phyloP scores from a whole-genome alignment of 2,113 vertebrate genomes.

The Deroptyus accipitrinus region DNA sequence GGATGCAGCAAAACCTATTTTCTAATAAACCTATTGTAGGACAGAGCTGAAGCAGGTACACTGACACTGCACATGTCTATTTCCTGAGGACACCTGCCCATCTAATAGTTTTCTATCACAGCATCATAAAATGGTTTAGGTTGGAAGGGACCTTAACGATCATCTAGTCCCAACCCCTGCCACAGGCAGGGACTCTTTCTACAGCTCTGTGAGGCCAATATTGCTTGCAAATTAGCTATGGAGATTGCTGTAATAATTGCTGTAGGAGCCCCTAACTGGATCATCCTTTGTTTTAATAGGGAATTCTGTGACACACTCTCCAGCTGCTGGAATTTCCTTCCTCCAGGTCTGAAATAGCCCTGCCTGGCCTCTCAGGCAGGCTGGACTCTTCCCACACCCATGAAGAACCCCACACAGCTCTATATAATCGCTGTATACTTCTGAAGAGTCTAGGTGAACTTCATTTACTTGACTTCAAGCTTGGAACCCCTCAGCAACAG shows the following conservation, averaged over 20 bases:
- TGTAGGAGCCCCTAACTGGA: not conserved
- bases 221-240: not conserved
- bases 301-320: not conserved
- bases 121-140: not conserved
- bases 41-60: not conserved
- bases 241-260: not conserved
- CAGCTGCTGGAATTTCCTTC: not conserved
- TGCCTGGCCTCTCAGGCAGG: no score
- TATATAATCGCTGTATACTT: not conserved
- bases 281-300: not conserved
- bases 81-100: not conserved
- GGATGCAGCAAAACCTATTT: not conserved
- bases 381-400: not conserved
- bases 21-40: accelerated
- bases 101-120: not conserved
- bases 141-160: not conserved
- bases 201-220: not conserved
- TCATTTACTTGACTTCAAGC: not conserved
- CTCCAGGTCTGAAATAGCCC: not conserved
- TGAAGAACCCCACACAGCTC: not conserved
- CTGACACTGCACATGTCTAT: accelerated
- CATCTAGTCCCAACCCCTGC: not conserved
- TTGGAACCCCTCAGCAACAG: not conserved
- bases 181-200: not conserved
- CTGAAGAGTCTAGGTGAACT: not conserved